Percentiles rank a stretch among this genome's conserved stretches.
phyloP scores from a whole-genome alignment of 2,113 vertebrate genomes.

The Vidua macroura region DNA sequence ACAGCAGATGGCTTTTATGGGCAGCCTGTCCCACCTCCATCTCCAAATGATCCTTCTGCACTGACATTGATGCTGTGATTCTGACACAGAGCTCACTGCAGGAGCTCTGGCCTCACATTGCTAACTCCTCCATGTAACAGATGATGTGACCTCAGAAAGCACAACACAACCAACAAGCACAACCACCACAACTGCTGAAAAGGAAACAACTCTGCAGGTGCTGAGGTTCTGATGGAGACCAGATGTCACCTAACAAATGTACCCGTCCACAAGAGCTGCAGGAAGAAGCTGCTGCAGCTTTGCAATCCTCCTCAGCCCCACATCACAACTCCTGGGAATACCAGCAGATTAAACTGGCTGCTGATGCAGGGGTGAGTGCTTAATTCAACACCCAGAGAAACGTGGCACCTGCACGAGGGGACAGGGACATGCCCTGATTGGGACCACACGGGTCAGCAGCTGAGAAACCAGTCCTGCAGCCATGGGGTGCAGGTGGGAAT shows the following conservation, averaged over 20 bases:
- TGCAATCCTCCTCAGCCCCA: not conserved
- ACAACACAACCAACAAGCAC: not conserved
- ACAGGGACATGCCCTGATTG: not conserved
- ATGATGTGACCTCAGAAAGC: not conserved
- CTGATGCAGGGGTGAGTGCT: not conserved
- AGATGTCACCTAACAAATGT: not conserved
- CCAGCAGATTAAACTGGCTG: not conserved
- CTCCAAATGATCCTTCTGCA: not conserved
- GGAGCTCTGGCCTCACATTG: not conserved
- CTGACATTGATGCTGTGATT: not conserved
- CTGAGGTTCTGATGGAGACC: not conserved
- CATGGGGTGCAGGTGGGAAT: not conserved
- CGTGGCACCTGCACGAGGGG: fast-evolving
- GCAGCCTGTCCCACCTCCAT: not conserved
- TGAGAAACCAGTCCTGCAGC: not conserved
- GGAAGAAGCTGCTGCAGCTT: not conserved
- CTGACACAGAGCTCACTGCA: not conserved
- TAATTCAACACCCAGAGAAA: not conserved
- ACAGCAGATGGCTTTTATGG: not conserved
- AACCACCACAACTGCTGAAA: not conserved
- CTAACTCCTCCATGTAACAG: not conserved
- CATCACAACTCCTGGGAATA: not conserved
- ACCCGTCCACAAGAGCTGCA: not conserved
- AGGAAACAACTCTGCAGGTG: not conserved
- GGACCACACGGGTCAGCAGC: not conserved